Conservation (phyloP, 2,888 invertebrate species). For the Corythucha ciliata region DNA sequence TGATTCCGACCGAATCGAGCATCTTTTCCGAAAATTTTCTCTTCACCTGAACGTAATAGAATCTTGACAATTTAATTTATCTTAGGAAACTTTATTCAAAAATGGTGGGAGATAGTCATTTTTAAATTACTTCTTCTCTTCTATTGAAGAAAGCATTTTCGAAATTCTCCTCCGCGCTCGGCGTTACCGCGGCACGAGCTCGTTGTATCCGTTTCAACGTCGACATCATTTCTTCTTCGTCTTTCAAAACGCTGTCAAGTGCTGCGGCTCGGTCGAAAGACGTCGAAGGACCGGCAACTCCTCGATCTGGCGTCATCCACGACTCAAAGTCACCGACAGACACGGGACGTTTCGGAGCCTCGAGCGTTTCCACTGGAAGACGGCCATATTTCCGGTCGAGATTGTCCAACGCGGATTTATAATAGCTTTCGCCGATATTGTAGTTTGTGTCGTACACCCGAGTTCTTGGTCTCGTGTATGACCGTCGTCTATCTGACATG, state of each 20-base stretch:
- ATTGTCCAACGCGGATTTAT: constrained; percentile 56
- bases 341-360: constrained; percentile 24
- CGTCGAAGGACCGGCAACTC: constrained; percentile 6
- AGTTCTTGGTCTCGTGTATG: constrained; percentile 65
- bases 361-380: constrained; percentile 24
- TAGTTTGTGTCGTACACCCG: constrained; percentile 80
- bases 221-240: constrained; percentile 44
- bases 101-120: too few species aligned
- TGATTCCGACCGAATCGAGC: constrained; percentile 50
- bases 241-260: too few species aligned
- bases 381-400: constrained; percentile 28
- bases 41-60: too few species aligned
- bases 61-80: too few species aligned
- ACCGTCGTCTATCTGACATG: too few species aligned
- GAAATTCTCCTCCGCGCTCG: constrained; percentile 54
- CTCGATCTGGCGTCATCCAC: constrained; percentile 23
- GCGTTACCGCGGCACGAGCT: constrained; percentile 42
- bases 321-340: constrained; percentile 28
- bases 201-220: constrained; percentile 45
- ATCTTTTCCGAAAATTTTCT: constrained; percentile 54
- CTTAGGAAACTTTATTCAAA: too few species aligned
- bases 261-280: not conserved
- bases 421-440: constrained; percentile 73
- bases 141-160: constrained; percentile 39
- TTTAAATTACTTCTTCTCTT: constrained; percentile 21